Evolutionary conservation across 2,888 invertebrate genomes (phyloP).

Genomic region (Tridacna crocea): DNA sequence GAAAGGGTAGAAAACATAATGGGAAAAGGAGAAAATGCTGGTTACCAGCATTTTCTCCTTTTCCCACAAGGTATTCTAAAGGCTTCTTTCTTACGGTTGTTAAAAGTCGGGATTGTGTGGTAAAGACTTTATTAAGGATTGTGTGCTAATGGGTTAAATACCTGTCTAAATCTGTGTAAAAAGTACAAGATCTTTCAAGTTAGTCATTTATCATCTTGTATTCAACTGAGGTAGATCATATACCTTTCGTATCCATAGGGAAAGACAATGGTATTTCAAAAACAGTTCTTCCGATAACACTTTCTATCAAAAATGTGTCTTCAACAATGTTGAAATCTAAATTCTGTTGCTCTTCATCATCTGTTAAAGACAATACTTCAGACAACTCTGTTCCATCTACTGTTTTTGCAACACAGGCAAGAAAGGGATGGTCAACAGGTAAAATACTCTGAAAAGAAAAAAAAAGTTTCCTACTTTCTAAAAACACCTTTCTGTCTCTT

Average conservation of each 20-base stretch:
- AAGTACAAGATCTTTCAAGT: no score
- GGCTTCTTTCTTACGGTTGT: no score
- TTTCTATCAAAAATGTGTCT: not conserved
- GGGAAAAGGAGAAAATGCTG: no score
- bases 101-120: no score
- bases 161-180: no score
- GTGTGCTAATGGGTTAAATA: no score
- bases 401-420: not conserved
- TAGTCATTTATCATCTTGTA: no score
- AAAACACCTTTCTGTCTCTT: no score
- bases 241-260: constrained; percentile 35
- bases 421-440: not conserved
- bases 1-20: no score
- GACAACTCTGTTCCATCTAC: not conserved
- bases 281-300: constrained; percentile 39
- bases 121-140: no score
- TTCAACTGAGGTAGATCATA: not conserved
- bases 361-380: constrained; percentile 8
- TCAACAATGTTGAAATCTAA: constrained; percentile 3
- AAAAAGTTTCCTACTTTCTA: not conserved
- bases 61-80: no score
- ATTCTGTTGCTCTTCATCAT: not conserved
- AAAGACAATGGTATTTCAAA: constrained; percentile 54
- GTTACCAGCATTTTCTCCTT: no score
- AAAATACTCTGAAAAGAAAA: constrained; percentile 5